Evolutionary conservation across 2,888 invertebrate species (phyloP).

Genomic region (Andrena dorsata): DNA sequence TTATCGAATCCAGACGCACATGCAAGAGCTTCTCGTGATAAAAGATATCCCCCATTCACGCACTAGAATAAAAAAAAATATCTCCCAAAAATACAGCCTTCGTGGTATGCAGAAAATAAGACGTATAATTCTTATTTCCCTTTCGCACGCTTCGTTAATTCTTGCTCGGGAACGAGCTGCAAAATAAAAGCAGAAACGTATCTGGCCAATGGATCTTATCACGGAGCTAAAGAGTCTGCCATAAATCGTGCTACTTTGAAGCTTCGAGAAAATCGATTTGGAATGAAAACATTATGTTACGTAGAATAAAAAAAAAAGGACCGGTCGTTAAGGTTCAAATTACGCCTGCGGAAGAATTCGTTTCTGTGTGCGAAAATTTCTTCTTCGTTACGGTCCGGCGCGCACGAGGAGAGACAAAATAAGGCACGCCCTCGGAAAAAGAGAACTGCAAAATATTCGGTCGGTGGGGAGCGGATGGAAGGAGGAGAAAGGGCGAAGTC

Average conservation of each 20-base stretch:
- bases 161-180: too few species aligned
- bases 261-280: slow-evolving; percentile 2
- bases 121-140: too few species aligned
- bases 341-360: slow-evolving; percentile 31
- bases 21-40: too few species aligned
- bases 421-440: slow-evolving; percentile 42
- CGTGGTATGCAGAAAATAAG: too few species aligned
- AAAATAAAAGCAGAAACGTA: too few species aligned
- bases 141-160: too few species aligned
- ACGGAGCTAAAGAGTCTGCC: too few species aligned
- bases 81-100: too few species aligned
- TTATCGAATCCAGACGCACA: neutral
- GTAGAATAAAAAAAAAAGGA: slow-evolving; percentile 21
- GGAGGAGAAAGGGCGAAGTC: slow-evolving; percentile 1
- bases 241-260: too few species aligned
- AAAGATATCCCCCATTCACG: too few species aligned
- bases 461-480: slow-evolving; percentile 1
- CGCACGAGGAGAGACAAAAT: slow-evolving; percentile 29
- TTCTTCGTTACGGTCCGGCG: slow-evolving; percentile 48
- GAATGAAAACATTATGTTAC: slow-evolving; percentile 10
- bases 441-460: slow-evolving; percentile 27
- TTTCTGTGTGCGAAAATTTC: slow-evolving; percentile 54
- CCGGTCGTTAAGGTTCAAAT: slow-evolving; percentile 49
- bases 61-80: neutral
- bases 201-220: too few species aligned